Conservation (phyloP, 2,113 vertebrate genomes). For the Anolis sagrei region DNA sequence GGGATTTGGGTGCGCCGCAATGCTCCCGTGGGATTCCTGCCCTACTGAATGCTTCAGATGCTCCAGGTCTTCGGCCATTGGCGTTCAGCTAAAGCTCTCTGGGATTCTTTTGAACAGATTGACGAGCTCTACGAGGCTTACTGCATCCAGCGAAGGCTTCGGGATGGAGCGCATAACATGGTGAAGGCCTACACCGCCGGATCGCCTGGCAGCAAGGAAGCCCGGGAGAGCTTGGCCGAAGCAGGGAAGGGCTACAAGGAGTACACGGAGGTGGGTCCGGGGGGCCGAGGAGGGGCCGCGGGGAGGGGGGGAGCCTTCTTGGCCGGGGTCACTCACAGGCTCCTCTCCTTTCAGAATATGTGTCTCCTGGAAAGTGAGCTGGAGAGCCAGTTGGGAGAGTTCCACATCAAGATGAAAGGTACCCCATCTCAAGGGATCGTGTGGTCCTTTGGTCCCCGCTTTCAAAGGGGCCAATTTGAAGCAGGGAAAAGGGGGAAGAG, state of each 20-base stretch:
- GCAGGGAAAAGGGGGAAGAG: not conserved
- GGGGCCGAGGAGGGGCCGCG: not conserved
- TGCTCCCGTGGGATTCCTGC: no score
- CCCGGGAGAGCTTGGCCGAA: constrained; percentile 90
- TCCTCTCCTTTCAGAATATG: constrained; percentile 83
- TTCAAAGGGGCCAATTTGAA: not conserved
- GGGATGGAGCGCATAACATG: constrained; percentile 96
- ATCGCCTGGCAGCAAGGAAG: constrained; percentile 88
- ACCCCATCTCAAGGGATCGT: rapidly evolving
- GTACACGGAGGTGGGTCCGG: constrained; percentile 89
- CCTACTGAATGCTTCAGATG: not conserved
- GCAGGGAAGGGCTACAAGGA: constrained; percentile 94
- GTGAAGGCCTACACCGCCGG: constrained; percentile 88
- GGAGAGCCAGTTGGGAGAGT: constrained; percentile 95
- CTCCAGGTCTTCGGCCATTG: rapidly evolving
- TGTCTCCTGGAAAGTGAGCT: constrained; percentile 92
- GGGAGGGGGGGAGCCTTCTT: not conserved
- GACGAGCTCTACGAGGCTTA: constrained; percentile 96
- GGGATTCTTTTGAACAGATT: constrained; percentile 76
- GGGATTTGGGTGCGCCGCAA: no score
- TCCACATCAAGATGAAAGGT: constrained; percentile 98
- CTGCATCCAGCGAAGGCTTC: constrained; percentile 91
- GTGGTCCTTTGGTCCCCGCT: not conserved
- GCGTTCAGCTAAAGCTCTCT: rapidly evolving
- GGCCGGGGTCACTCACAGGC: not conserved